Base-by-base conservation (phyloP, 2,888 invertebrate species). In the Dione vanillae region DNA sequence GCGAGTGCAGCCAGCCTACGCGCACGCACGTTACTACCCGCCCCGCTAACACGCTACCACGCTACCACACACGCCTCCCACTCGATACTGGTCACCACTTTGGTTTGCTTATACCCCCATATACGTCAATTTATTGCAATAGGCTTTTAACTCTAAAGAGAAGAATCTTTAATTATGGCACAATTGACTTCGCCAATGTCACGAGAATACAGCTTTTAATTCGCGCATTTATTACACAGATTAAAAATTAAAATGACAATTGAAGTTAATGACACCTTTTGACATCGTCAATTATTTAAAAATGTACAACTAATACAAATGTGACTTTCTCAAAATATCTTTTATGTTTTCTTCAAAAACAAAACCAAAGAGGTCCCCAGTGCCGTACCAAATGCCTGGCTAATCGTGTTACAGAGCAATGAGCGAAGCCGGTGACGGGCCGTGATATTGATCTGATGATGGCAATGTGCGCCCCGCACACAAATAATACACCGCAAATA, bases 1-100 rank as follows among this genome's bases (percentile, higher is more conserved):
- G 91, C 86, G 95, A 94, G 94, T 95, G 94, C 93, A 95, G 94
- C 95, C 95, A 95, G 94, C 95, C 94, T 93, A 89, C 87, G 83
- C 74, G 75, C 77, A 76, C 71, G 75, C 75, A 74, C 78, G 72
- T 64, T 64, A 64, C 64, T 16, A 49, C 64, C 37, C 62, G 43
- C 62, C 58, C 59, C 75, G 75, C 73, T 76, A 52, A 67, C 74
- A 67, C 65, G 68, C 75, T 73, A 72, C 75, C 75, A 75, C 76
- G 76, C 75, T 73, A 72, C 69, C 67, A 37, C 66, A 54, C 76
- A 16, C 74, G 78, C 82, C 80, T 82, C 80, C 81, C 83, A 78
- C 82, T 81, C 81, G 70, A 52, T 59, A 67, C 66, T 54, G 47
- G 65, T 61, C 54, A 77, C 75, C 79, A 75, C 79, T 78, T 75